Evolutionary conservation across 2,113 vertebrate genomes (phyloP).

Genomic region (Hemibagrus wyckioides): DNA sequence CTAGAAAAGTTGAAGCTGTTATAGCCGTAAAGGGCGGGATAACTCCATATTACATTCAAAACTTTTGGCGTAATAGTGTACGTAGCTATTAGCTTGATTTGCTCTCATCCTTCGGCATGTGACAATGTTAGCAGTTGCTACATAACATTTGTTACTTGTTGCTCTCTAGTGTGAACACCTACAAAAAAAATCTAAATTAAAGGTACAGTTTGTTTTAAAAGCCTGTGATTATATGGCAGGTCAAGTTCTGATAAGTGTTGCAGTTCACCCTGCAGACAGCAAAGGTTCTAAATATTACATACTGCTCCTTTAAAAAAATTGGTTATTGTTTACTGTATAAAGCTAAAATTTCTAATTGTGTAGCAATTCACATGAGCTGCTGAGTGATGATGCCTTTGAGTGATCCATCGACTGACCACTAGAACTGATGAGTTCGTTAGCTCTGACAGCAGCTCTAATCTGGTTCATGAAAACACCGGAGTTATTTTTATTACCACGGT

Average conservation of each 20-base stretch:
- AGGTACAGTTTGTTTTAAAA: background rate
- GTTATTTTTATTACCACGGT: background rate
- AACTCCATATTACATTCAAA: too few relatives aligned
- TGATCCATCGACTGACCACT: conserved; percentile 43
- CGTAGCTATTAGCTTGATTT: background rate
- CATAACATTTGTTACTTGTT: background rate
- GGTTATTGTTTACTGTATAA: too few relatives aligned
- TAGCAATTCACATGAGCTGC: background rate
- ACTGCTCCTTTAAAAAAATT: background rate
- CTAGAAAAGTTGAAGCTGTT: too few relatives aligned
- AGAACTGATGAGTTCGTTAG: conserved; percentile 24
- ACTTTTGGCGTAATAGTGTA: too few relatives aligned
- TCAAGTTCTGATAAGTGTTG: background rate
- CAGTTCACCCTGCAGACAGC: background rate
- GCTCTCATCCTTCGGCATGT: background rate
- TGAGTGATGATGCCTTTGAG: conserved; percentile 29
- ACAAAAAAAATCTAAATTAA: background rate
- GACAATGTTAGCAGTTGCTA: background rate
- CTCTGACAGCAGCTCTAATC: conserved; percentile 12
- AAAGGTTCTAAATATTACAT: background rate
- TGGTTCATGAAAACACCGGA: background rate
- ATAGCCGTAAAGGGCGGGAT: too few relatives aligned
- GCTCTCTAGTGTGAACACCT: background rate
- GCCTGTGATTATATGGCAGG: background rate
- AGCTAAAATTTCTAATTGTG: background rate